Base-by-base conservation (phyloP, 23 tunicate species). In the Trididemnum miniatum region DNA sequence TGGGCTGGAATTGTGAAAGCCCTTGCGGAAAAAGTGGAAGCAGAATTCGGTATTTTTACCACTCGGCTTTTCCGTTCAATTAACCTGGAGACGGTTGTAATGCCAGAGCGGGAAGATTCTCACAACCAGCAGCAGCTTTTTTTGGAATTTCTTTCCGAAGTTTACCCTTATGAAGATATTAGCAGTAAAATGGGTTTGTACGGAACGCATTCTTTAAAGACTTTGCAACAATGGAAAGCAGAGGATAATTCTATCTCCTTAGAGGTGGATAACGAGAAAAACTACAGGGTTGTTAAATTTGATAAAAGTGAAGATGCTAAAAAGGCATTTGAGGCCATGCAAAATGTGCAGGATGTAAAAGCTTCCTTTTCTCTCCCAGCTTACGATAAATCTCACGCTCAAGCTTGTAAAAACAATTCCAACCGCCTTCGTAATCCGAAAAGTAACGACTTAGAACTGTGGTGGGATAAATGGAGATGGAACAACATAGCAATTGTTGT, bases 1-100 rank as follows among this genome's bases (percentile, higher is more conserved):
- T 88, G 92, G 92, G 92, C 92, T 64, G 92, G 86, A 2, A 88
- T 88, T 31, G 79, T 83, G 23, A 88, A 84, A 25, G 74, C 86
- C 29, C 32, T 88, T 2, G 77, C 92, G 7, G 87, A 88, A 23
- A 71, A 71, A 3, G 75, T 88, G 0, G 92, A 88, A 75, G 73
- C 71, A 18, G 83, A 88, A 39, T 88, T 82, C 51, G 92, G 92
- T 1, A 80, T 87, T 38, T 69, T 81, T 52, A 63, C 66, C 33
- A 50, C 84, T 2, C 64, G 92, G 26, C 63, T 88, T 20, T 88
- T 88, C 51, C 82, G 92, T 9, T 67, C 87, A 37, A 29, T 88
- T 31, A 20, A 49, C 51, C 31, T 78, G 80, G 89, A 72, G 20
- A 65, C 57, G 32, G 51, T 82, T 30, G 59, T 67, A 26, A 50